Conservation (phyloP, 2,113 vertebrate species). For the Eudyptes chrysolophus region DNA sequence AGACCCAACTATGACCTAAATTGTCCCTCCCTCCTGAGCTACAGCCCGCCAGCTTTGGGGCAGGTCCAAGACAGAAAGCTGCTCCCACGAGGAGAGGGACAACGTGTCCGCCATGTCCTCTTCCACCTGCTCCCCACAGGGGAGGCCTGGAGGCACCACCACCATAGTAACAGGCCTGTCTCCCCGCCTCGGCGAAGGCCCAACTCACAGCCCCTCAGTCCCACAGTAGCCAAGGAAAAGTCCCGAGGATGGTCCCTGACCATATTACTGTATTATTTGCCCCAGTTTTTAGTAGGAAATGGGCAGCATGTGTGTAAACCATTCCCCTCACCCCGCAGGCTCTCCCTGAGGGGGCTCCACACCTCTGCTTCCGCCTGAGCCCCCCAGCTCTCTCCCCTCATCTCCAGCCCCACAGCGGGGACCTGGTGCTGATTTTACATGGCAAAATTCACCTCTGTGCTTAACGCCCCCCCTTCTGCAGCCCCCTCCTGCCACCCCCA, state of each 20-base stretch:
- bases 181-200: background rate
- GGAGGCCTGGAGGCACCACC: background rate
- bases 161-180: background rate
- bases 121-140: background rate
- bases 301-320: background rate
- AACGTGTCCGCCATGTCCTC: rapidly evolving
- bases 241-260: background rate
- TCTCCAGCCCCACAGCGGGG: background rate
- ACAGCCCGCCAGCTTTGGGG: background rate
- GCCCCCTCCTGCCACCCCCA: background rate
- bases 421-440: background rate
- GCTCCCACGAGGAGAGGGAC: background rate
- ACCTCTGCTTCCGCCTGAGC: background rate
- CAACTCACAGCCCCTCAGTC: background rate
- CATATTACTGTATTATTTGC: no score
- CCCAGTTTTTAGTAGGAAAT: background rate
- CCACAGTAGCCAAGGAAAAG: background rate
- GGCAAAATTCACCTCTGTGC: background rate
- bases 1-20: background rate
- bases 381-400: background rate
- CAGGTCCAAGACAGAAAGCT: background rate
- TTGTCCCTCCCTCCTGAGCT: background rate
- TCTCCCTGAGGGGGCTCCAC: background rate
- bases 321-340: background rate
- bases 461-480: background rate